Percentiles rank a stretch among this genome's conserved stretches.
Conservation (phyloP, 2,113 vertebrate genomes). For the Epinephelus cyanopodus region DNA sequence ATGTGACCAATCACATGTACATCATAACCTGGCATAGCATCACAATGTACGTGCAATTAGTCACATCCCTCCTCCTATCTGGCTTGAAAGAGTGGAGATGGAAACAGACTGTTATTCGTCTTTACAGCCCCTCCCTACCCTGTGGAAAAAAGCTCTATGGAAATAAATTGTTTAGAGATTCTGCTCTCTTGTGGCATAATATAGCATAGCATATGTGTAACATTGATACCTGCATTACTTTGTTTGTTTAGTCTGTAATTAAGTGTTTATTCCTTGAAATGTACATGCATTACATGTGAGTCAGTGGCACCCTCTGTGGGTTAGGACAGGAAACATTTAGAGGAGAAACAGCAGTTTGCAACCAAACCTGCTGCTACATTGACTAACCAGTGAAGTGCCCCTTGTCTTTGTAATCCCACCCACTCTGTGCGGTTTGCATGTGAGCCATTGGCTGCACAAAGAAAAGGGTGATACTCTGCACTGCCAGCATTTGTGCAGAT, state of each 20-base stretch:
- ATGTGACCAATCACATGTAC: not conserved
- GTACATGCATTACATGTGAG: constrained; percentile 3
- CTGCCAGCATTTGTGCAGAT: constrained; percentile 15
- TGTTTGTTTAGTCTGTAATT: not conserved
- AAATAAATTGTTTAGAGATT: too few species aligned
- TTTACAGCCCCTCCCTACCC: not conserved
- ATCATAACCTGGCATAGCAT: not conserved
- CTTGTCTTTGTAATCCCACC: not conserved
- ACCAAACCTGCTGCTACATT: constrained; percentile 18
- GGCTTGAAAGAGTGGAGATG: not conserved
- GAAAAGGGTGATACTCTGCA: constrained; percentile 9
- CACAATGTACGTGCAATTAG: not conserved
- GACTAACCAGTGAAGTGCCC: constrained; percentile 29
- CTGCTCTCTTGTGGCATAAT: not conserved
- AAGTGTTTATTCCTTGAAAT: not conserved
- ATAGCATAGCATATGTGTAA: not conserved
- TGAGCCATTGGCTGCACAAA: constrained; percentile 29
- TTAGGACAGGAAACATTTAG: constrained; percentile 7
- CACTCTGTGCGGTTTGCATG: not conserved
- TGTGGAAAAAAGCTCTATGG: not conserved
- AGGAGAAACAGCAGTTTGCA: constrained; percentile 31
- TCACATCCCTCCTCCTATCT: not conserved
- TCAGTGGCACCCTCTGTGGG: constrained; percentile 54
- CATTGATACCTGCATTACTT: not conserved
- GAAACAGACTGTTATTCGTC: too few species aligned